Conservation (phyloP, 2,888 invertebrate genomes). For the Sinodicranocentrus sp. region DNA sequence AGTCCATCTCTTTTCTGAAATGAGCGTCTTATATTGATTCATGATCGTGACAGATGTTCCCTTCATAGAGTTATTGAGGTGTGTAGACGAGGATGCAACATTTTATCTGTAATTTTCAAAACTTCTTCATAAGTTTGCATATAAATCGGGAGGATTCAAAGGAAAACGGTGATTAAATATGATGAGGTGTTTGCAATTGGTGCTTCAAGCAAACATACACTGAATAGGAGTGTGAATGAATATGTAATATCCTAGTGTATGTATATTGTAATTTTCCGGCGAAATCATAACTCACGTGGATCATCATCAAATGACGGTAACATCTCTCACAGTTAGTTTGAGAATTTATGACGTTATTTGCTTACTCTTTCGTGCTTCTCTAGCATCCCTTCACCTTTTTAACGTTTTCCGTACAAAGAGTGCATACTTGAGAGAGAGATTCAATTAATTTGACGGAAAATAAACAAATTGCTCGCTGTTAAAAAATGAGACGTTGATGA, state of each 20-base stretch:
- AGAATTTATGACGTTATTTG: constrained; percentile 46
- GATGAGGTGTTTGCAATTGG: constrained; percentile 40
- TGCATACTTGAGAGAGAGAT: constrained; percentile 15
- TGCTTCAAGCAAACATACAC: constrained; percentile 3
- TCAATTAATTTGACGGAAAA: constrained; percentile 50
- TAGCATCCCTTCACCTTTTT: too few species aligned
- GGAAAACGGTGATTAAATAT: constrained; percentile 34
- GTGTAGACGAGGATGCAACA: background rate
- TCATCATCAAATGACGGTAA: background rate
- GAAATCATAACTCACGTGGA: constrained; percentile 30
- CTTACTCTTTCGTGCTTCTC: too few species aligned
- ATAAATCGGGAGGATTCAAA: background rate
- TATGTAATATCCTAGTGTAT: too few species aligned
- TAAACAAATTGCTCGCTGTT: constrained; percentile 45
- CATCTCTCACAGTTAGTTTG: constrained; percentile 21
- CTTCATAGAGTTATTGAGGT: constrained; percentile 7
- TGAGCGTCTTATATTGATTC: too few species aligned
- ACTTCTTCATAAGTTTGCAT: background rate
- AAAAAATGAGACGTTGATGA: constrained; percentile 51
- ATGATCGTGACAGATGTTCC: constrained; percentile 44
- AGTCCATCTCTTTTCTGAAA: too few species aligned
- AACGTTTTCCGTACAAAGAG: background rate
- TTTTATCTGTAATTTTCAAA: constrained; percentile 28
- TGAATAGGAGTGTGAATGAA: background rate
- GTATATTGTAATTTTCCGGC: too few species aligned